Evolutionary conservation across 2,888 invertebrate genomes (phyloP).

Genomic region (Drosophila eohydei): DNA sequence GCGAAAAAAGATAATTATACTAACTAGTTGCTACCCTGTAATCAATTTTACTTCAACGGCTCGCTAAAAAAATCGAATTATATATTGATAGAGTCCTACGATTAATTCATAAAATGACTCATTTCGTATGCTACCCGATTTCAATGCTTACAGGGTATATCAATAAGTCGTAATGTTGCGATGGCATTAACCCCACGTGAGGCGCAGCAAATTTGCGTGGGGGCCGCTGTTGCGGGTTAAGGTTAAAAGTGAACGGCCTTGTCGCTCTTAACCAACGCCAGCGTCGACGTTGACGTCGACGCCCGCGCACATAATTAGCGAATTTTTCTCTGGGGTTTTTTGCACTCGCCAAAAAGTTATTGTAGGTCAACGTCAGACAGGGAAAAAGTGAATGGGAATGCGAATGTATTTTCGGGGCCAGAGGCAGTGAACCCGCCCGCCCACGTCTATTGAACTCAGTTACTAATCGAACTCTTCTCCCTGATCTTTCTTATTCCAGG

Average conservation of each 20-base stretch:
- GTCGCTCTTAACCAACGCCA: slow-evolving; percentile 20
- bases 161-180: slow-evolving; percentile 10
- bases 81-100: background rate
- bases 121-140: background rate
- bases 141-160: background rate
- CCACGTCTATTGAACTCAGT: slow-evolving; percentile 43
- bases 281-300: slow-evolving; percentile 12
- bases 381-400: slow-evolving; percentile 45
- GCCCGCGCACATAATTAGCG: slow-evolving; percentile 62
- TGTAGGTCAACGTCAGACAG: slow-evolving; percentile 60
- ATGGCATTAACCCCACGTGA: slow-evolving; percentile 56
- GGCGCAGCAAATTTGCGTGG: slow-evolving; percentile 15
- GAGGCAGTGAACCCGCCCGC: slow-evolving; percentile 42
- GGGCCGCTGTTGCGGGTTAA: slow-evolving; percentile 50
- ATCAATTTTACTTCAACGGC: background rate
- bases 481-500: slow-evolving; percentile 37
- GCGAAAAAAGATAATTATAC: background rate
- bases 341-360: slow-evolving; percentile 57
- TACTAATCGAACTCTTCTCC: slow-evolving; percentile 24
- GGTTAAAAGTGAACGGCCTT: slow-evolving; percentile 75
- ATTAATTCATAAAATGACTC: background rate
- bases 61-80: background rate
- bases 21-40: slow-evolving; percentile 4
- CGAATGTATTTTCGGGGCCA: slow-evolving; percentile 11
- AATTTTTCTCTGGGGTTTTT: slow-evolving; percentile 24